phyloP scores from a whole-genome alignment of 2,797 vertebrate genomes.

The Xenentodon cancila region DNA sequence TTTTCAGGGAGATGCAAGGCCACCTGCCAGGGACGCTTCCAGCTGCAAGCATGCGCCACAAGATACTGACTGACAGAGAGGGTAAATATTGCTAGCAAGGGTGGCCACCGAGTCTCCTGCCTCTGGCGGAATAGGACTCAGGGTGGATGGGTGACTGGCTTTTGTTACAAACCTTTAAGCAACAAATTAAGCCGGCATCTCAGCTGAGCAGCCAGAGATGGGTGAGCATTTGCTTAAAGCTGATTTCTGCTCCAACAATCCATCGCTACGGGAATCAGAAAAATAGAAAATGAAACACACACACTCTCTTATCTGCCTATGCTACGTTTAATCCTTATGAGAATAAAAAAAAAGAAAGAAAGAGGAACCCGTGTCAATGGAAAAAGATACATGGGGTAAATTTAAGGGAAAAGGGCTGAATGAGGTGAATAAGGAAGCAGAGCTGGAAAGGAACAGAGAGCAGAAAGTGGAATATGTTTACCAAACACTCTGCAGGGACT shows the following conservation, averaged over 20 bases:
- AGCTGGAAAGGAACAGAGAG: constrained; percentile 40
- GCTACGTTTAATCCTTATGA: constrained; percentile 26
- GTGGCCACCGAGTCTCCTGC: constrained; percentile 77
- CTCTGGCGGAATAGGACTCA: constrained; percentile 59
- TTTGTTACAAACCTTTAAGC: constrained; percentile 67
- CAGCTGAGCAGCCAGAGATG: constrained; percentile 39
- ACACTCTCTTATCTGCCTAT: constrained; percentile 21
- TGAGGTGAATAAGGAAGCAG: constrained; percentile 26
- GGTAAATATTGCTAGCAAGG: constrained; percentile 77
- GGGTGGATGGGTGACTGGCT: constrained; percentile 70
- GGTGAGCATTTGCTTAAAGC: constrained; percentile 41
- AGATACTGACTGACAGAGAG: constrained; percentile 76
- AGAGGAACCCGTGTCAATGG: constrained; percentile 29
- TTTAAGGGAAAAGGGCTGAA: constrained; percentile 19
- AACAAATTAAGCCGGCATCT: constrained; percentile 68
- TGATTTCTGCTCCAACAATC: constrained; percentile 24
- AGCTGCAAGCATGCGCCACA: constrained; percentile 61
- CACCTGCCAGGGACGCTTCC: constrained; percentile 64
- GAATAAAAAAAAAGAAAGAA: constrained; percentile 14
- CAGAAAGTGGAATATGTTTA: constrained; percentile 59
- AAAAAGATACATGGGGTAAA: constrained; percentile 25
- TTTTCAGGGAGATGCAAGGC: constrained; percentile 55
- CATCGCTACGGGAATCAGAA: constrained; percentile 1
- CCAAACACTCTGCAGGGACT: constrained; percentile 68
- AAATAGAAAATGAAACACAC: constrained; percentile 11